Evolutionary conservation across 2,797 vertebrate species (phyloP), one percentile per base, ranked within the genome.

Genomic region (Urosaurus nigricauda): DNA sequence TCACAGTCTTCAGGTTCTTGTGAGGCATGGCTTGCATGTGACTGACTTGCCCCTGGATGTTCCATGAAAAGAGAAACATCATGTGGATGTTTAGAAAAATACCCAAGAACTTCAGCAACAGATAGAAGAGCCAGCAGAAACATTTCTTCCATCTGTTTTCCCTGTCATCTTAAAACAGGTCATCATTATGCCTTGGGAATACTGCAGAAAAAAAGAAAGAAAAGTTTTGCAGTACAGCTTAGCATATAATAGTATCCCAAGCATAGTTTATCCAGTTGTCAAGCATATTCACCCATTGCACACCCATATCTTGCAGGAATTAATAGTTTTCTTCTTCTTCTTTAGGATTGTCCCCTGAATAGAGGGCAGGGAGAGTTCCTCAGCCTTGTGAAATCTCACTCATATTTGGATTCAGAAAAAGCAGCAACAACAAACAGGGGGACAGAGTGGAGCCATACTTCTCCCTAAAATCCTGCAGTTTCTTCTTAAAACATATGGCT

Each of bases 361-460:
- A 40, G 65, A 80, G 86, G 60, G 47, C 16, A 16, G 12, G 26
- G 58, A 40, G 29, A 21, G 35, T 77, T 43, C 73, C 14, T 37
- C 65, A 82, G 19, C 56, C 86, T 56, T 88, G 56, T 63, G 79
- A 63, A 83, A 83, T 83, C 51, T 47, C 47, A 40, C 73, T 53
- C 29, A 37, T 73, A 3, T 87, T 77, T n/a, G 8, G 13, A 51
- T 83, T 75, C 65, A 12, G 65, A 51, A 43, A 75, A 75, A 79
- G 37, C 32, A 43, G 43, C 43, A 43, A 43, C 43, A 43, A 43
- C 43, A 43, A 43, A 43, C 43, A n/a, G 12, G 26, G 63, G 63
- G 17, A 17, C 40, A 47, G 37, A 58, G 17, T 37, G 47, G 40
- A 82, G 29, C 2, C 9, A 65, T 65, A 32, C 32, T 75, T 80